These are phyloP conservation scores for Phrynocephalus forsythii DNA, from an alignment of 2,797 vertebrate species.

Conservation along the genomic window DNA sequence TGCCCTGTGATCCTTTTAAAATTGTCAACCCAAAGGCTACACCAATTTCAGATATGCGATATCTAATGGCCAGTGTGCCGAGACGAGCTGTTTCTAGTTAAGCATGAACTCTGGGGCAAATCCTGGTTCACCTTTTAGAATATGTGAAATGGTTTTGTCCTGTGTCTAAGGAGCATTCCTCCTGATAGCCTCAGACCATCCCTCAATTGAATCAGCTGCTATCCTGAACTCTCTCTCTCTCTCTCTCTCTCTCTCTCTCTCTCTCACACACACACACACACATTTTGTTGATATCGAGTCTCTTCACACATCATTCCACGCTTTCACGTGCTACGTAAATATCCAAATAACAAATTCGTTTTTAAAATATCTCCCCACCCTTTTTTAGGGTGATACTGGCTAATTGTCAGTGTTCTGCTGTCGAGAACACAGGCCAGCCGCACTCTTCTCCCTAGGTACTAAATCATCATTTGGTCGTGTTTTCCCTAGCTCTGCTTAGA, in stretches of 20 bases:
- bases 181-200: not conserved
- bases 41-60: no score
- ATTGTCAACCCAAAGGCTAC: no score
- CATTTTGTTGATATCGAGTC: constrained; percentile 37
- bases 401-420: constrained; percentile 68
- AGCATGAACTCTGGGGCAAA: no score
- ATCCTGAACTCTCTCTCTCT: no score
- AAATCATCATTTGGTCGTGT: constrained; percentile 88
- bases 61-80: no score
- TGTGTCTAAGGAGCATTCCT: not conserved
- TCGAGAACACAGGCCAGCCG: constrained; percentile 72
- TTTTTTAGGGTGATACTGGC: constrained; percentile 45
- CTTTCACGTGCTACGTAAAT: constrained; percentile 38
- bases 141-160: not conserved
- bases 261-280: not conserved
- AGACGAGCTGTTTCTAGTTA: no score
- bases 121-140: not conserved
- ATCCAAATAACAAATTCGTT: constrained; percentile 55
- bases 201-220: not conserved
- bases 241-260: no score
- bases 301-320: not conserved
- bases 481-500: constrained; percentile 90
- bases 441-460: constrained; percentile 85
- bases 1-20: no score
- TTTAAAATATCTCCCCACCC: no score